Percentiles rank a stretch among this genome's conserved stretches.
Conservation (phyloP, 1,140 invertebrate genomes). For the Grapholita molesta region DNA sequence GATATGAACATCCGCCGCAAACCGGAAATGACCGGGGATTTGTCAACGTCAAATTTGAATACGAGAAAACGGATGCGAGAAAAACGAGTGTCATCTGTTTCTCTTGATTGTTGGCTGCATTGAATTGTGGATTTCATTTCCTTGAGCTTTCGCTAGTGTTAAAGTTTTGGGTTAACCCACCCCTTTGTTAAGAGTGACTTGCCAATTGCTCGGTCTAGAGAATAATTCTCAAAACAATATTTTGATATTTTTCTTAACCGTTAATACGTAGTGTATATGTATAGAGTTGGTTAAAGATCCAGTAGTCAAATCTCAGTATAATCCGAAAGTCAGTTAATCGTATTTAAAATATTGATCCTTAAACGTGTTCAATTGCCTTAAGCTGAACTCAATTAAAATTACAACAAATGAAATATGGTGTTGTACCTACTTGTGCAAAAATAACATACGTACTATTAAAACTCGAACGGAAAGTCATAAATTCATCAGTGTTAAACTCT, state of each 20-base stretch:
- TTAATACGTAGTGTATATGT: no score
- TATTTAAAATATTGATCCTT: no score
- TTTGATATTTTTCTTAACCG: constrained; percentile 3
- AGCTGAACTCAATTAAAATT: no score
- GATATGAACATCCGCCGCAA: constrained; percentile 66
- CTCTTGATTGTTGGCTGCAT: constrained; percentile 21
- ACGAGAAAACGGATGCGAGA: constrained; percentile 56
- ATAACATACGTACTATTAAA: neutral
- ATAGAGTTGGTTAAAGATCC: no score
- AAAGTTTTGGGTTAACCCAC: neutral
- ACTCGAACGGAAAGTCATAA: neutral
- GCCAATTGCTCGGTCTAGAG: constrained; percentile 20
- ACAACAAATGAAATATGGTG: neutral
- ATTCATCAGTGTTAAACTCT: neutral
- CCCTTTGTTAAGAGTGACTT: constrained; percentile 11
- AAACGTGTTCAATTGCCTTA: no score
- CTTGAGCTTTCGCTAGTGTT: neutral
- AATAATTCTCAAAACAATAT: constrained; percentile 1
- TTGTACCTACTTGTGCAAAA: neutral
- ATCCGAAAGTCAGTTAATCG: no score
- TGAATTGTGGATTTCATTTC: constrained; percentile 13
- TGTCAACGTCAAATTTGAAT: constrained; percentile 76
- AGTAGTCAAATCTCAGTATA: no score
- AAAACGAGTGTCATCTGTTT: constrained; percentile 65
- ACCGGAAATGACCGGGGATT: constrained; percentile 69